A percentile compares a stretch with the other conserved stretches of the same genome.
These are phyloP conservation scores for Syngnathus typhle DNA, from an alignment of 2,113 vertebrate genomes.

Conservation along the genomic window DNA sequence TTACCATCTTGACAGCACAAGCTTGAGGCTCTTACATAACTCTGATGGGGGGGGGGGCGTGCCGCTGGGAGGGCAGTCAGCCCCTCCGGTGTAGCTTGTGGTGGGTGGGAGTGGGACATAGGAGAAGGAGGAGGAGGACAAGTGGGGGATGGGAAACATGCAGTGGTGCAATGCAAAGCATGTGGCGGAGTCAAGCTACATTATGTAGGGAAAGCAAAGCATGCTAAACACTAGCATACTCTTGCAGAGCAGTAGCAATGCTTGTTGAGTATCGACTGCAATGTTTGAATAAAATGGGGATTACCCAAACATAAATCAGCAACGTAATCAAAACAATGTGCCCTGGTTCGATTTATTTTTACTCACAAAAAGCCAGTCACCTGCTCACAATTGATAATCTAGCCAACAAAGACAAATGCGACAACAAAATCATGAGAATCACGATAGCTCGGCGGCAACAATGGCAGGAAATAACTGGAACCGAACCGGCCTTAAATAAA, in stretches of 20 bases:
- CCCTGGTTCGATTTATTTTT: neutral
- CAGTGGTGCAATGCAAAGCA: conserved; percentile 39
- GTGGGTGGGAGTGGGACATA: conserved; percentile 5
- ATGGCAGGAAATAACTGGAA: conserved; percentile 46
- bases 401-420: conserved; percentile 2
- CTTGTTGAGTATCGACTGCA: neutral
- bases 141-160: conserved; percentile 34
- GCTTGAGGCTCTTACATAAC: conserved; percentile 45
- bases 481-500: conserved; percentile 22
- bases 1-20: conserved; percentile 43
- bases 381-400: conserved; percentile 24
- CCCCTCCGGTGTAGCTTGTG: neutral
- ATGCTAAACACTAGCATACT: conserved; percentile 10
- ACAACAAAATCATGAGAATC: neutral
- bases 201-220: conserved; percentile 5
- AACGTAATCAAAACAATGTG: neutral
- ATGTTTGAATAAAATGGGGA: neutral
- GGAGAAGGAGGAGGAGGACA: neutral
- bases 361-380: conserved; percentile 9
- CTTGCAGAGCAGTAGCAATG: conserved; percentile 31
- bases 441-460: neutral
- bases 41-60: neutral
- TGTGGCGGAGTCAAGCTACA: conserved; percentile 30
- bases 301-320: neutral
- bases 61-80: neutral